Conservation (phyloP, 2,797 vertebrate genomes). For the Clarias pachynema region DNA sequence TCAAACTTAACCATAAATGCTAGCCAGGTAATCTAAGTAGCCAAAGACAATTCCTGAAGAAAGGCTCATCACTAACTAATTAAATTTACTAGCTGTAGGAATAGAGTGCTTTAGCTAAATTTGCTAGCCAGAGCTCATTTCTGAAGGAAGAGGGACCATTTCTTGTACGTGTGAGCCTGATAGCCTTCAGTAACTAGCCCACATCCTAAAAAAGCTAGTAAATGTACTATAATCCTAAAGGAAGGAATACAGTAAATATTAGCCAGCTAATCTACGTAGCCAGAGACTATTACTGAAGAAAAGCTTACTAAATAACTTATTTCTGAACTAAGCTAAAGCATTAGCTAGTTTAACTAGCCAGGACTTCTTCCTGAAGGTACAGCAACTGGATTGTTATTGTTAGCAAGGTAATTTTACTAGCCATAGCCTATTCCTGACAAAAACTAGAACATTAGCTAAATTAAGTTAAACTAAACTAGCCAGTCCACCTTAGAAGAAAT, state of each 20-base stretch:
- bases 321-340: too few species aligned
- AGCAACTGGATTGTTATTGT: too few species aligned
- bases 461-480: too few species aligned
- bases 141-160: not conserved
- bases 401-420: not conserved
- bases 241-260: not conserved
- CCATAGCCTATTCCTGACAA: not conserved
- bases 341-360: too few species aligned
- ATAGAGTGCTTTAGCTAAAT: not conserved
- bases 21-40: not conserved
- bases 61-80: not conserved
- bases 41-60: not conserved
- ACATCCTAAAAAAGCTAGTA: not conserved
- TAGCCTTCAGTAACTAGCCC: not conserved
- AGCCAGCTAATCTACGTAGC: too few species aligned
- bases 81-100: not conserved
- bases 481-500: too few species aligned
- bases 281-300: too few species aligned
- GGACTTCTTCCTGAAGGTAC: too few species aligned
- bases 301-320: too few species aligned
- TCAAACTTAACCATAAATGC: not conserved
- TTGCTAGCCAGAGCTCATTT: not conserved
- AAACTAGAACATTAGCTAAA: not conserved
- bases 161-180: too few species aligned
- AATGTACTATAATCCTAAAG: not conserved